A percentile compares a stretch with the other conserved stretches of the same genome.
Conservation (phyloP, 2,888 invertebrate genomes). For the Acrocera orbiculus region DNA sequence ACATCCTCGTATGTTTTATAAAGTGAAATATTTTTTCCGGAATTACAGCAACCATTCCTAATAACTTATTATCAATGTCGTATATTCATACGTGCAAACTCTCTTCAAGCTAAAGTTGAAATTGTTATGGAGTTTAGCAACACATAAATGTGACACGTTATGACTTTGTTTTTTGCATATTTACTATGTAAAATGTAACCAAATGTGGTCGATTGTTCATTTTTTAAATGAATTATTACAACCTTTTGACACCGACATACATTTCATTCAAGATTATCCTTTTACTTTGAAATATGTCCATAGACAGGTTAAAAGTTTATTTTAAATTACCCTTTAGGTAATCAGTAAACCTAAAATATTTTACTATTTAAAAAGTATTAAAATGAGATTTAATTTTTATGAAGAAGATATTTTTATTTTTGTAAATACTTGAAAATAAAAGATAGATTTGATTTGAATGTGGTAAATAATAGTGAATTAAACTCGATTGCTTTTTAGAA, state of each 20-base stretch:
- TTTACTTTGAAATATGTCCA: conserved; percentile 4
- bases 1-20: neutral
- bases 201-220: too few species aligned
- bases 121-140: conserved; percentile 11
- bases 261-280: conserved; percentile 9
- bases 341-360: too few species aligned
- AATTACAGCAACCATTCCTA: conserved; percentile 6
- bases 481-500: too few species aligned
- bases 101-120: conserved; percentile 8
- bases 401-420: too few species aligned
- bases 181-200: too few species aligned
- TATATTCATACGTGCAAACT: conserved; percentile 7
- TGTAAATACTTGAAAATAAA: too few species aligned
- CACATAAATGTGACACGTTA: conserved; percentile 12
- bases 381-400: too few species aligned
- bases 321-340: too few species aligned
- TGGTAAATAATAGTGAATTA: too few species aligned
- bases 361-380: too few species aligned
- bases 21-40: conserved; percentile 5
- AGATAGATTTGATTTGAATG: too few species aligned
- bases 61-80: conserved; percentile 11
- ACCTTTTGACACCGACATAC: conserved; percentile 9
- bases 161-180: conserved; percentile 11
- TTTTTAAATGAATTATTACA: conserved; percentile 11
- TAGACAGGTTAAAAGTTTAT: too few species aligned